These are phyloP conservation scores for Anomalospiza imberbis DNA, from an alignment of 2,797 vertebrate genomes.

Conservation along the genomic window DNA sequence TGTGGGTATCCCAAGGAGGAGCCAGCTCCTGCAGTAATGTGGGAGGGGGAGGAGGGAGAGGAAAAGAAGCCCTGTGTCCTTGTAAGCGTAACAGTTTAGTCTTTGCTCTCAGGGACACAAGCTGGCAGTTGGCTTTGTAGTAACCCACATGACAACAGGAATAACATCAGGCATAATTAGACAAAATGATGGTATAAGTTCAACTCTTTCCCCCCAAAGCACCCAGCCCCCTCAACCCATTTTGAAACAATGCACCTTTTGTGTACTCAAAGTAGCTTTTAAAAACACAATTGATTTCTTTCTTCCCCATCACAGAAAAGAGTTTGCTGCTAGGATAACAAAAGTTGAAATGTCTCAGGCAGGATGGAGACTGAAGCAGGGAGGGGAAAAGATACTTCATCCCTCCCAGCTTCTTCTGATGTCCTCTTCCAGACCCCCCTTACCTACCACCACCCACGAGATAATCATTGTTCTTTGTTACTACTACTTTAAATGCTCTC, in stretches of 20 bases:
- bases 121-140: constrained; percentile 65
- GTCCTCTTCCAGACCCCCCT: constrained; percentile 15
- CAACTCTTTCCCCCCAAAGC: constrained; percentile 43
- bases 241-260: constrained; percentile 73
- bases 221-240: constrained; percentile 59
- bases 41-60: background rate
- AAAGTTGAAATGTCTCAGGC: constrained; percentile 52
- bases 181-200: constrained; percentile 69
- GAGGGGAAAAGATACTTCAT: background rate
- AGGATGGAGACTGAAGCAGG: background rate
- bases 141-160: constrained; percentile 67
- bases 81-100: constrained; percentile 60
- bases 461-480: constrained; percentile 48
- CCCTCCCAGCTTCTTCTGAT: background rate
- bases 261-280: constrained; percentile 50
- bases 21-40: background rate
- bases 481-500: constrained; percentile 55
- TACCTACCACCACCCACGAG: background rate
- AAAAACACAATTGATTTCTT: constrained; percentile 68
- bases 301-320: constrained; percentile 55
- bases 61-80: constrained; percentile 31
- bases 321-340: constrained; percentile 58
- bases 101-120: constrained; percentile 63
- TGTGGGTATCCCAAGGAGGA: background rate
- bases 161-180: constrained; percentile 73